Conservation (phyloP, 2,797 vertebrate genomes). For the Notolepis coatsorum region DNA sequence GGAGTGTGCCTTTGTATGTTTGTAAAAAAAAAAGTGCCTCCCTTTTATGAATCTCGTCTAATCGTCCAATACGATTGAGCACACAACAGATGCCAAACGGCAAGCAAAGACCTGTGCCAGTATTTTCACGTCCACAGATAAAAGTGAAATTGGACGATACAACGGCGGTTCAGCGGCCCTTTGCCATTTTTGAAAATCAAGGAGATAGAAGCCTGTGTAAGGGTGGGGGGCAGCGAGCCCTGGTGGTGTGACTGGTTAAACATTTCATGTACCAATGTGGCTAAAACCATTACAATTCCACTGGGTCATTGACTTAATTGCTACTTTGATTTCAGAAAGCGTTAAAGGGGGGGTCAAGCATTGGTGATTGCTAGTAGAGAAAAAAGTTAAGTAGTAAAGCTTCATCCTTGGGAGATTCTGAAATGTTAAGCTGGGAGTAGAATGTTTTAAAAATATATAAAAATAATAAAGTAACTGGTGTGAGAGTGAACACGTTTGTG, state of each 20-base stretch:
- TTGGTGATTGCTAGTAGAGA: too few species aligned
- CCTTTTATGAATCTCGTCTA: not conserved
- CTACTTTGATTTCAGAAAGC: too few species aligned
- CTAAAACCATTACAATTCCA: too few species aligned
- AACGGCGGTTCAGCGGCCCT: not conserved
- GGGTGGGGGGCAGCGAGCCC: not conserved
- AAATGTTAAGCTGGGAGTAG: too few species aligned
- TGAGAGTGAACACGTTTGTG: too few species aligned
- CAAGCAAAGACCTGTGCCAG: not conserved
- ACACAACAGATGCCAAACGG: not conserved
- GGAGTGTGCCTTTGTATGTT: not conserved
- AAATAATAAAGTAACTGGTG: too few species aligned
- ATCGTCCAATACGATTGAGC: not conserved
- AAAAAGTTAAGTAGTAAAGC: too few species aligned
- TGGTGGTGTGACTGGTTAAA: not conserved
- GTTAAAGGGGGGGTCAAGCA: too few species aligned
- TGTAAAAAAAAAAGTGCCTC: not conserved
- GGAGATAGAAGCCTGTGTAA: conserved; percentile 14
- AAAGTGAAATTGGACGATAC: not conserved
- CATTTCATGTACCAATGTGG: too few species aligned
- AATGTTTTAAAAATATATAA: too few species aligned
- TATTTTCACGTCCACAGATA: conserved; percentile 13
- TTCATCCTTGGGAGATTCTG: too few species aligned
- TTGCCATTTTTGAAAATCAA: conserved; percentile 12
- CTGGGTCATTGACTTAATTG: too few species aligned